phyloP scores from a whole-genome alignment of 2,113 vertebrate genomes.

The Petaurus breviceps region DNA sequence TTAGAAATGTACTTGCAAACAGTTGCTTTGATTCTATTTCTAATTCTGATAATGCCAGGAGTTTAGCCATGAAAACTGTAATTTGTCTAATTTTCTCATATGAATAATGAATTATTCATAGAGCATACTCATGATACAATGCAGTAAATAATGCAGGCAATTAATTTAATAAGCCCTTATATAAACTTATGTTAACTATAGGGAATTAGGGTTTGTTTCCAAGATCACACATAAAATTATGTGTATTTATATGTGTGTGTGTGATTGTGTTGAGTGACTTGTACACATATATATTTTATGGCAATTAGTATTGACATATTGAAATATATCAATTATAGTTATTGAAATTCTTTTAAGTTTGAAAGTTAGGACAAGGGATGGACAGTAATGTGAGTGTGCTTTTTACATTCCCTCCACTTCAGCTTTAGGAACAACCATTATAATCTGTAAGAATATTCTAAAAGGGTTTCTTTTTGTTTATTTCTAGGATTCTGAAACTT shows the following conservation, averaged over 20 bases:
- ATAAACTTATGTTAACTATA: conserved; percentile 42
- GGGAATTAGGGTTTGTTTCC: not conserved
- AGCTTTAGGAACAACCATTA: not conserved
- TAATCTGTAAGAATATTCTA: conserved; percentile 16
- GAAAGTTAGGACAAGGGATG: not conserved
- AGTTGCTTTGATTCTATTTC: not conserved
- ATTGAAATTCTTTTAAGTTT: conserved; percentile 38
- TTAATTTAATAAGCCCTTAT: conserved; percentile 1
- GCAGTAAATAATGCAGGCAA: conserved; percentile 55
- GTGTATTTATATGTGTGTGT: not conserved
- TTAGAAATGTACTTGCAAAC: not conserved
- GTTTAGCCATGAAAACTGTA: conserved; percentile 6
- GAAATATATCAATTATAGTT: conserved; percentile 11
- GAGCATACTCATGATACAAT: conserved; percentile 38
- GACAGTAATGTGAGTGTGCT: not conserved
- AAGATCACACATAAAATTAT: not conserved
- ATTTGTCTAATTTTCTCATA: conserved; percentile 55
- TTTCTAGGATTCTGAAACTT: conserved; percentile 17
- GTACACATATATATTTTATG: conserved; percentile 1
- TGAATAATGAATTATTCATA: conserved; percentile 62
- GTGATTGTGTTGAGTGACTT: not conserved
- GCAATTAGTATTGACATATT: not conserved
- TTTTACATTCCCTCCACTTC: not conserved
- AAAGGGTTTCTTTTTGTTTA: not conserved
- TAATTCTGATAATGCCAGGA: not conserved